Evolutionary conservation across 2,113 vertebrate species (phyloP), one percentile per base, ranked within the genome.

Genomic region (Plecturocebus donacophilus): DNA sequence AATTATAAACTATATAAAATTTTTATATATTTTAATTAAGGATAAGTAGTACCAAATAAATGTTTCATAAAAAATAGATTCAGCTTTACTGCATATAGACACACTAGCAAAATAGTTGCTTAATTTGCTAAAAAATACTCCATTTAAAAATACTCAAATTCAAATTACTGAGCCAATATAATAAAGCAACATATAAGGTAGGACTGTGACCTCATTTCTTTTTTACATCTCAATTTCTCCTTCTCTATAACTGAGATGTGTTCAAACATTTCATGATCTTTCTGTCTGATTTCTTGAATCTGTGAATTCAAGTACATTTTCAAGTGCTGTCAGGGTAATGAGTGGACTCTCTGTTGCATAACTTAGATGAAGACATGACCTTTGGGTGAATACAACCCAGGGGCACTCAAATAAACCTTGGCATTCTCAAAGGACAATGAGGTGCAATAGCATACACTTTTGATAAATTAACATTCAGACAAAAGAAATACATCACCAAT

Each of bases 31-130:
- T 97, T 35, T 40, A 80, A 42, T 95, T 97, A 93, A 95, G 6
- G 89, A 89, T 92, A 97, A 45, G 89, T 0, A 90, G 3, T 42
- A 83, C 12, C 27, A 71, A 49, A 87, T 96, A 0, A 90, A 66
- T 12, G 80, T 94, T 97, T 87, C 73, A 95, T 23, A 42, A 87
- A 93, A 91, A 92, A 92, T 20, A n/a, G 23, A 54, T 61, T 96
- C 94, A 5, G 27, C 54, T 93, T 98, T 0, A 96, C 42, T 97
- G 93, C 35, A 90, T 92, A 83, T 5, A 38, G 61, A 83, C 30
- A 38, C 0, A 96, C 25, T 92, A 32, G 56, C 5, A 73, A 30
- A 38, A 14, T 91, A 96, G 9, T 32, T 94, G 25, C 35, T 68
- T 84, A 45, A 88, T 66, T 79, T 95, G 56, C 12, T 45, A 56